Base-by-base conservation (phyloP, 2,113 vertebrate species). In the Sturnira hondurensis region DNA sequence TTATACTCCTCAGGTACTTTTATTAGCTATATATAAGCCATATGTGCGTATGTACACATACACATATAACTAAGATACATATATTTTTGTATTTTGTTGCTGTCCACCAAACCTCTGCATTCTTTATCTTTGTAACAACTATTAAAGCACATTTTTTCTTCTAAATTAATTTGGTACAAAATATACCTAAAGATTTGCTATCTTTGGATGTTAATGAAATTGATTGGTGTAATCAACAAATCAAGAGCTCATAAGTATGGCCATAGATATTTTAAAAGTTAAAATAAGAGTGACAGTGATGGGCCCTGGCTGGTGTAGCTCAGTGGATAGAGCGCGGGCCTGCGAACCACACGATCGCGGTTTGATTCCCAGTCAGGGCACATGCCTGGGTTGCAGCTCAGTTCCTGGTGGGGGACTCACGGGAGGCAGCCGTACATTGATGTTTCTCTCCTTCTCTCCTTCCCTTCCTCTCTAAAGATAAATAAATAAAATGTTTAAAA, bases 1-100 rank as follows among this genome's bases (percentile, higher is more conserved):
- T 98, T 99, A 98, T 98, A 98, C 98, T 98, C 98, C 98, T 98
- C 98, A 98, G 98, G 97, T 97, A 97, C 98, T 97, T 98, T 98
- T 98, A 98, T 98, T 98, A 98, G 96, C 97, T 98, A 92, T 94
- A 20, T 94, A 45, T 91, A 70, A 43, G 61, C 58, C 52, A 33
- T 88, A n/a, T 93, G 43, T 88, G 45, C 83, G 43, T 90, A 28
- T 26, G 4, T 47, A 54, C 14, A 83, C 82, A 94, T 31, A 63
- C 26, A 63, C 71, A 89, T 65, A 89, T 33, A 65, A 20, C 80
- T 74, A 82, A 82, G 3, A 2, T 58, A 47, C 33, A 80, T 68
- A 90, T 85, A 86, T 36, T 95, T 73, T 97, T 98, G 96, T 98
- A 98, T 97, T 98, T 98, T 98, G 97, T 98, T 98, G 97, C 98